Percentiles rank a stretch among this genome's conserved stretches.
Conservation (phyloP, 1,140 invertebrate species). For the Plectrocnemia conspersa region DNA sequence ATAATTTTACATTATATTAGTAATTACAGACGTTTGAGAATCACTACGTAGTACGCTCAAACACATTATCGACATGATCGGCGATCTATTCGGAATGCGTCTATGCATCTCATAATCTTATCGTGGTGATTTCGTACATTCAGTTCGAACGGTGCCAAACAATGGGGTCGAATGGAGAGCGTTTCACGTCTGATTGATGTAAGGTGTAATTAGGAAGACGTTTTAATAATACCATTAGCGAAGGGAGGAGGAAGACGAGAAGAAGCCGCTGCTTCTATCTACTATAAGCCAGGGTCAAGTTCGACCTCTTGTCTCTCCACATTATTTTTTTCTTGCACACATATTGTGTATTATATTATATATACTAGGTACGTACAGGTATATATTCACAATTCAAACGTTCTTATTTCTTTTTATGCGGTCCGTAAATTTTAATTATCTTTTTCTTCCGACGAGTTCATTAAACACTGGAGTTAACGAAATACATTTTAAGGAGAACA, state of each 20-base stretch:
- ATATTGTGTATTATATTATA: too few relatives aligned
- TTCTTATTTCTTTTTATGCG: too few relatives aligned
- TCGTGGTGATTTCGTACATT: constrained; percentile 33
- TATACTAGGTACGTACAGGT: too few relatives aligned
- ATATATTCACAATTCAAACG: too few relatives aligned
- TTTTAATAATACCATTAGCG: constrained; percentile 52
- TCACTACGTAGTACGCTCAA: too few relatives aligned
- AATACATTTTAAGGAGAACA: background rate
- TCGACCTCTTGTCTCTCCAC: constrained; percentile 20
- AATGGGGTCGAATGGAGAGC: constrained; percentile 32
- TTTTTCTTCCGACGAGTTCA: constrained; percentile 18
- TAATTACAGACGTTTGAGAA: too few relatives aligned
- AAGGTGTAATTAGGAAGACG: constrained; percentile 54
- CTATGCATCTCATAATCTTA: constrained; percentile 15
- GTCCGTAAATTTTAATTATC: constrained; percentile 24
- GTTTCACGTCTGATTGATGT: constrained; percentile 50
- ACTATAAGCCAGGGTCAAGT: constrained; percentile 24
- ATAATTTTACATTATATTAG: too few relatives aligned
- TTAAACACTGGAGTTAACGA: constrained; percentile 10
- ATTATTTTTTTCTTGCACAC: too few relatives aligned
- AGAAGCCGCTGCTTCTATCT: too few relatives aligned
- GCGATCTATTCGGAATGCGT: background rate
- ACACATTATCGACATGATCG: too few relatives aligned
- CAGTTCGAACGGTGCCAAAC: constrained; percentile 35
- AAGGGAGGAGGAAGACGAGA: constrained; percentile 19